phyloP scores from a whole-genome alignment of 2,113 vertebrate species.

The Caranx ignobilis region DNA sequence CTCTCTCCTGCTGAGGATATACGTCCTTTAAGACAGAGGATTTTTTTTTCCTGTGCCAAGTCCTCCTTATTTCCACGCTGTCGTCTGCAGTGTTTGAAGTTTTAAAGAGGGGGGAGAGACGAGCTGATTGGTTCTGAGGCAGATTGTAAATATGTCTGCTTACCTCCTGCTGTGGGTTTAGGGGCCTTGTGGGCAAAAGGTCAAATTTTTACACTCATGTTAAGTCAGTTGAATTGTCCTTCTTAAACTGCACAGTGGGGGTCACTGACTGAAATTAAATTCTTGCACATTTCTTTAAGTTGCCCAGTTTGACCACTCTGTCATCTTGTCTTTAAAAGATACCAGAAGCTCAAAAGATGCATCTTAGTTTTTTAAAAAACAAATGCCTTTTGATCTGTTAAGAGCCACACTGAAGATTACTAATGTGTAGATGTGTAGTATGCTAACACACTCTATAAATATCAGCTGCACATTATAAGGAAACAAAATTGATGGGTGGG shows the following conservation, averaged over 20 bases:
- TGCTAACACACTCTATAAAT: conserved; percentile 44
- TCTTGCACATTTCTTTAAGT: conserved; percentile 65
- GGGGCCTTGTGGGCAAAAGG: conserved; percentile 62
- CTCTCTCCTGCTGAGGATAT: conserved; percentile 61
- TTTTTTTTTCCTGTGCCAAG: conserved; percentile 73
- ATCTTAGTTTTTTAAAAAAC: conserved; percentile 38
- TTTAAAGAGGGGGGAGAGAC: conserved; percentile 26
- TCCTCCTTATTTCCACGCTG: conserved; percentile 59
- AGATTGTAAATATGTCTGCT: conserved; percentile 76
- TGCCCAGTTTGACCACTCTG: conserved; percentile 30
- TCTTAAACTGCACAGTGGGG: conserved; percentile 48
- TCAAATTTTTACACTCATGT: conserved; percentile 43
- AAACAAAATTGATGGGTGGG: conserved; percentile 21
- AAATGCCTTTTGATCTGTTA: conserved; percentile 9
- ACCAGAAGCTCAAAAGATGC: conserved; percentile 25
- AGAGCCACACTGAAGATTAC: conserved; percentile 53
- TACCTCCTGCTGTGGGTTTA: conserved; percentile 64
- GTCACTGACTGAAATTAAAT: conserved; percentile 52
- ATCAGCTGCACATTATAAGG: conserved; percentile 46
- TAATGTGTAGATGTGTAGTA: conserved; percentile 55
- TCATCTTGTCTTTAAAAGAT: conserved; percentile 59
- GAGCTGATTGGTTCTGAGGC: conserved; percentile 53
- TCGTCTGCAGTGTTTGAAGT: conserved; percentile 65
- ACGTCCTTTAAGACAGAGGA: conserved; percentile 56
- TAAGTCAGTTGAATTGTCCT: conserved; percentile 60